A percentile compares a stretch with the other conserved stretches of the same genome.
Evolutionary conservation across 2,797 vertebrate genomes (phyloP).

Genomic region (Dryobates pubescens): DNA sequence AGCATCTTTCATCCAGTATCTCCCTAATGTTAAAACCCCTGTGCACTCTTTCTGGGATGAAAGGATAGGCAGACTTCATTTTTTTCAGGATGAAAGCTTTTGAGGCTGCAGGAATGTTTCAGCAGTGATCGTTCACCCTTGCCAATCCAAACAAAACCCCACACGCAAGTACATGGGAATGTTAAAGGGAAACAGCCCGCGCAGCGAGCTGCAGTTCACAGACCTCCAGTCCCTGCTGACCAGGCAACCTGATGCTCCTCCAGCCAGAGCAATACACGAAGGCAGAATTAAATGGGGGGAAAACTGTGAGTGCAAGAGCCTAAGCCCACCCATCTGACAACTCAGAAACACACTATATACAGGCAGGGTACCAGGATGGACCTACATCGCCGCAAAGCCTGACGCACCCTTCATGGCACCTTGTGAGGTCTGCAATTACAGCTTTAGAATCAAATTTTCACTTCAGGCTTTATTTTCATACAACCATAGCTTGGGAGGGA

Average conservation of each 20-base stretch:
- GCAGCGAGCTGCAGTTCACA: rapidly evolving
- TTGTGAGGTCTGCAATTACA: not conserved
- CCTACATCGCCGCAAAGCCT: not conserved
- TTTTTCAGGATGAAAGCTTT: not conserved
- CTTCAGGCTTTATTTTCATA: not conserved
- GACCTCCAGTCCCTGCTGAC: not conserved
- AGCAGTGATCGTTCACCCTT: rapidly evolving
- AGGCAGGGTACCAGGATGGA: not conserved
- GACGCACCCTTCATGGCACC: rapidly evolving
- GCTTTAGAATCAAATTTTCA: not conserved
- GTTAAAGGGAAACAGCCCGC: not conserved
- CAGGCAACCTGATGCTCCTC: not conserved
- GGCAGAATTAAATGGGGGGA: not conserved
- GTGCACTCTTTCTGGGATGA: not conserved
- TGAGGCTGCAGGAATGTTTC: not conserved
- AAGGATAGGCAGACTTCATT: not conserved
- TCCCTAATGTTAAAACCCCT: not conserved
- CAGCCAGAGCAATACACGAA: rapidly evolving
- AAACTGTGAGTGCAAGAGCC: not conserved
- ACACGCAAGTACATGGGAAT: not conserved
- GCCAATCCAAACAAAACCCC: not conserved
- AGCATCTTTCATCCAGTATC: not conserved
- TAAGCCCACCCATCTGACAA: not conserved
- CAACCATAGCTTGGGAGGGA: too few species aligned
- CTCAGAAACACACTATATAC: not conserved